These are phyloP conservation scores for Cactoblastis cactorum DNA, from an alignment of 2,888 invertebrate species.

Conservation along the genomic window DNA sequence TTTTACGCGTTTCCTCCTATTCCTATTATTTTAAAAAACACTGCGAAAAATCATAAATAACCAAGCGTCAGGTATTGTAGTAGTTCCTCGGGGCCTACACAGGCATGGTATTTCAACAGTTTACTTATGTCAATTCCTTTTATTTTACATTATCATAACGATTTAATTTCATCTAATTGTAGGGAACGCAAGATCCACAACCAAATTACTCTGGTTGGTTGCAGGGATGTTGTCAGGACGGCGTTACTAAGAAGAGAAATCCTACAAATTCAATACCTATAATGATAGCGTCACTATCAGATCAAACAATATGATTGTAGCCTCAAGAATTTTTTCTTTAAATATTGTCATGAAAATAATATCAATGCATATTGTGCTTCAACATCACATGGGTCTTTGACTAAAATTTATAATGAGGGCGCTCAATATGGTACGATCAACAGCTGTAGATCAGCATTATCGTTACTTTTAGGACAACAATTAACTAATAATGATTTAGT, in stretches of 20 bases:
- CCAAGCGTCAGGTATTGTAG: too few species aligned
- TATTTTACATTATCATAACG: too few species aligned
- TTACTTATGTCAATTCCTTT: too few species aligned
- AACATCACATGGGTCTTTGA: not conserved
- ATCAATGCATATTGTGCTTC: not conserved
- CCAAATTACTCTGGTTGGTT: too few species aligned
- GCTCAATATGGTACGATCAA: not conserved
- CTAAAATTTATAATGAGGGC: not conserved
- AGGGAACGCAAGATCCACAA: too few species aligned
- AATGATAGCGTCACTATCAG: not conserved
- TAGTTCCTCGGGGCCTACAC: too few species aligned
- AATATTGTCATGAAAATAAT: not conserved
- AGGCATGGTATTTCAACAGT: too few species aligned
- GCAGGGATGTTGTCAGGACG: not conserved
- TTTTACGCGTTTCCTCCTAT: too few species aligned
- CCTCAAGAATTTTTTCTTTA: not conserved
- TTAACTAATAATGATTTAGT: too few species aligned
- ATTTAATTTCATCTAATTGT: too few species aligned
- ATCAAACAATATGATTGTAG: not conserved
- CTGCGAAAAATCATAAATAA: too few species aligned
- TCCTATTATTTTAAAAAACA: too few species aligned
- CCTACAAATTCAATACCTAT: not conserved
- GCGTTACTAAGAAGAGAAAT: not conserved
- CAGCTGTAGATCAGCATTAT: not conserved
- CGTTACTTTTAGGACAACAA: not conserved